Base-by-base conservation (phyloP, 2,888 invertebrate genomes). In the Zygaena filipendulae region DNA sequence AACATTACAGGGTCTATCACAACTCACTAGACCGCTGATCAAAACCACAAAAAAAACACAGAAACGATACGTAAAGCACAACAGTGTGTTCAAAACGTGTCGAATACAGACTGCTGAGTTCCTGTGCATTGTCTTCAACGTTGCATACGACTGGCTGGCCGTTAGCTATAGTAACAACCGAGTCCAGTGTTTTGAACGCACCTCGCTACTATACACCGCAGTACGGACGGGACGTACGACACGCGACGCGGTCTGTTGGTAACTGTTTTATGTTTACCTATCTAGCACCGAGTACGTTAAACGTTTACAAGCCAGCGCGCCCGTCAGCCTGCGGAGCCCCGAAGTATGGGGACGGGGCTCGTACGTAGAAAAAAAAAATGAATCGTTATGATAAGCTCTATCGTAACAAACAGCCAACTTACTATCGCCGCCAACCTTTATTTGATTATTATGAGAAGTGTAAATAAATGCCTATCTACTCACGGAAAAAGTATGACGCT, bases 371-470 rank as follows among this genome's bases (percentile, higher is more conserved):
- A 68, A 68, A 67, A 61, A 41, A 44, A 49, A 49, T 54, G 44
- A 51, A 57, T 45, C 44, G 38, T 39, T 16, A 28, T 49, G 71
- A 74, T 71, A 72, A 69, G 61, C 45, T 48, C 50, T 67, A 67
- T 67, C n/a, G n/a, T n/a, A n/a, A n/a, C n/a, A n/a, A n/a, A n/a
- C n/a, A n/a, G n/a, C n/a, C n/a, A n/a, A n/a, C n/a, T n/a, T n/a
- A n/a, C n/a, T n/a, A n/a, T n/a, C n/a, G n/a, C n/a, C n/a, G n/a
- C n/a, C n/a, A n/a, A n/a, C n/a, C n/a, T n/a, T n/a, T n/a, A n/a
- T n/a, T n/a, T n/a, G n/a, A n/a, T n/a, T n/a, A n/a, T n/a, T n/a
- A n/a, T n/a, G n/a, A n/a, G n/a, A n/a, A n/a, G n/a, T n/a, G n/a
- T n/a, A n/a, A n/a, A n/a, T n/a, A n/a, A n/a, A n/a, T n/a, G n/a